These are phyloP conservation scores for Drosophila arawakana DNA, from an alignment of 1,140 invertebrate species.

Conservation along the genomic window DNA sequence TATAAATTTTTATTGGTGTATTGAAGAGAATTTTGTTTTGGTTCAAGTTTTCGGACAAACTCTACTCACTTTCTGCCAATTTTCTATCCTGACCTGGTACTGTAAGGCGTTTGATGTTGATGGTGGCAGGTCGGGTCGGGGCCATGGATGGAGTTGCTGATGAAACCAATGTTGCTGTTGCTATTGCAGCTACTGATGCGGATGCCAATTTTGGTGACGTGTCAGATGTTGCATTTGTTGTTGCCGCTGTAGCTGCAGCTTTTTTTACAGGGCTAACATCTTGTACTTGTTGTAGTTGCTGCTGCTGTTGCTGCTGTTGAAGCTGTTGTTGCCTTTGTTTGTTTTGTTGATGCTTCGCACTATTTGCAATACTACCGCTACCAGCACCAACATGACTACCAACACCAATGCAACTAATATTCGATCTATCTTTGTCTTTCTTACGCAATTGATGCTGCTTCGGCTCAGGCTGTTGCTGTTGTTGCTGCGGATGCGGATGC, in stretches of 20 bases:
- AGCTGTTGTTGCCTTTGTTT: constrained; percentile 72
- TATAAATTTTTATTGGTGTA: constrained; percentile 49
- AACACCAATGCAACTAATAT: constrained; percentile 74
- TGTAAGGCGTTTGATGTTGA: constrained; percentile 80
- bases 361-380: constrained; percentile 71
- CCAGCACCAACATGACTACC: constrained; percentile 72
- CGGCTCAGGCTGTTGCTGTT: constrained; percentile 42
- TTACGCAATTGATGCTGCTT: constrained; percentile 75
- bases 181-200: constrained; percentile 26
- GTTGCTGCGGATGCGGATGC: constrained; percentile 28
- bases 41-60: constrained; percentile 75
- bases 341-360: constrained; percentile 79
- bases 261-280: constrained; percentile 35
- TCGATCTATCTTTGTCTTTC: constrained; percentile 83
- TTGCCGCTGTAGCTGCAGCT: constrained; percentile 36
- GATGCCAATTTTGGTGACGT: constrained; percentile 42
- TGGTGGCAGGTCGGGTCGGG: constrained; percentile 68
- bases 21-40: constrained; percentile 58
- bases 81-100: constrained; percentile 84
- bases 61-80: constrained; percentile 84
- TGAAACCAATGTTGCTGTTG: constrained; percentile 32
- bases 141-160: constrained; percentile 46
- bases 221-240: constrained; percentile 27
- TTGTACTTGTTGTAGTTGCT: constrained; percentile 30
- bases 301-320: constrained; percentile 52